phyloP scores from a whole-genome alignment of 1,140 invertebrate genomes.

The Ladona fulva region DNA sequence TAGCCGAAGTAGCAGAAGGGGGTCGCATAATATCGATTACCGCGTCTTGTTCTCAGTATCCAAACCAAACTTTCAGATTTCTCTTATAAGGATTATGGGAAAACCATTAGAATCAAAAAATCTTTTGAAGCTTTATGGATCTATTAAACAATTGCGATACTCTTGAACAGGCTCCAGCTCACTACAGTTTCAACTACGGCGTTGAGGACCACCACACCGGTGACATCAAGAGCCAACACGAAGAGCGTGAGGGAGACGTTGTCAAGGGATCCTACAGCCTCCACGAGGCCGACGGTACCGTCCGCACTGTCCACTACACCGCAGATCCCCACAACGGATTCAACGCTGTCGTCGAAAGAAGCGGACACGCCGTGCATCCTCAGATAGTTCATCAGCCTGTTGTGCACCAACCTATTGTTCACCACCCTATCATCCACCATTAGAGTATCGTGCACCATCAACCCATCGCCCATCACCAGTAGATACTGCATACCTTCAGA shows the following conservation, averaged over 20 bases:
- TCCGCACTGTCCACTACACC: slow-evolving; percentile 43
- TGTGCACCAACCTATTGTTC: slow-evolving; percentile 28
- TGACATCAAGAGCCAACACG: slow-evolving; percentile 52
- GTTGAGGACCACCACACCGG: slow-evolving; percentile 56
- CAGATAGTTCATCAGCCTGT: slow-evolving; percentile 24
- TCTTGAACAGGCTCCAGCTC: slow-evolving; percentile 30
- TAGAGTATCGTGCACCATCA: not conserved
- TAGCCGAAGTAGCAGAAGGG: no score
- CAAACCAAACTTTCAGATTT: no score
- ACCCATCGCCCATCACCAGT: not conserved
- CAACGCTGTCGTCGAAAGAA: slow-evolving; percentile 41
- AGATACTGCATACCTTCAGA: not conserved
- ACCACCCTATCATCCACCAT: not conserved
- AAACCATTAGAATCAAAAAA: no score
- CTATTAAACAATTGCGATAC: no score
- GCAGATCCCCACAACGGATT: slow-evolving; percentile 42
- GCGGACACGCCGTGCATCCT: slow-evolving; percentile 32
- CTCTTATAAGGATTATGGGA: no score
- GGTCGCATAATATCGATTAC: no score
- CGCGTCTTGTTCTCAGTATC: no score
- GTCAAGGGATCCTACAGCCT: slow-evolving; percentile 38
- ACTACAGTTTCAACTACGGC: slow-evolving; percentile 58
- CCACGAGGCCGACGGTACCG: slow-evolving; percentile 41
- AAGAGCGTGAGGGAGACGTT: slow-evolving; percentile 46
- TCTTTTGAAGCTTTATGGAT: no score